Percentiles rank a stretch among this genome's conserved stretches.
phyloP scores from a whole-genome alignment of 1,140 invertebrate genomes.

The Pseudomyrmex flavicornis region DNA sequence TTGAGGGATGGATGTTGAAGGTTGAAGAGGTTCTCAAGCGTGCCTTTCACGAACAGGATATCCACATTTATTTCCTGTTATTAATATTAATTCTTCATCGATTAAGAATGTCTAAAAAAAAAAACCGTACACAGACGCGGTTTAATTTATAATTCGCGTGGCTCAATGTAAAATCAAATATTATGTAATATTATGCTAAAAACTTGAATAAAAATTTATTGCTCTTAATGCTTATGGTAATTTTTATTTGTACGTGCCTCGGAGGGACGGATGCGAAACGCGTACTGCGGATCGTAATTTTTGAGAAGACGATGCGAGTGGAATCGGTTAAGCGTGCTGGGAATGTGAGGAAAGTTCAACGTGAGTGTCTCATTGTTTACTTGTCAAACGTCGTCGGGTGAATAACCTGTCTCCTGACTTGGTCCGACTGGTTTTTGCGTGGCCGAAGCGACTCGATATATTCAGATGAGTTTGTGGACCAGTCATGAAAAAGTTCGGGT shows the following conservation, averaged over 20 bases:
- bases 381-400: conserved; percentile 45
- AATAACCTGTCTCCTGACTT: conserved; percentile 45
- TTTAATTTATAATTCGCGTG: not conserved
- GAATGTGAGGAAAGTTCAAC: conserved; percentile 33
- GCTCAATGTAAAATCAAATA: not conserved
- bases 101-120: not conserved
- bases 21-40: conserved; percentile 17
- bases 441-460: conserved; percentile 57
- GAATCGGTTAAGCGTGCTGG: conserved; percentile 35
- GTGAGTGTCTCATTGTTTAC: conserved; percentile 56
- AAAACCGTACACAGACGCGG: not conserved
- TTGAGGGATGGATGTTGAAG: conserved; percentile 30
- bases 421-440: conserved; percentile 61
- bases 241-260: not conserved
- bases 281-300: conserved; percentile 1
- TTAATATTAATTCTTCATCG: not conserved
- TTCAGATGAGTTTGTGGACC: conserved; percentile 68
- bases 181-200: too few species aligned
- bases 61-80: not conserved
- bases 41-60: not conserved
- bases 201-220: not conserved
- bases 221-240: not conserved
- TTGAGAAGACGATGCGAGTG: conserved; percentile 16
- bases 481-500: conserved; percentile 64
- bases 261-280: not conserved